Conservation (phyloP, 2,797 vertebrate genomes). For the Chiroxiphia lanceolata region DNA sequence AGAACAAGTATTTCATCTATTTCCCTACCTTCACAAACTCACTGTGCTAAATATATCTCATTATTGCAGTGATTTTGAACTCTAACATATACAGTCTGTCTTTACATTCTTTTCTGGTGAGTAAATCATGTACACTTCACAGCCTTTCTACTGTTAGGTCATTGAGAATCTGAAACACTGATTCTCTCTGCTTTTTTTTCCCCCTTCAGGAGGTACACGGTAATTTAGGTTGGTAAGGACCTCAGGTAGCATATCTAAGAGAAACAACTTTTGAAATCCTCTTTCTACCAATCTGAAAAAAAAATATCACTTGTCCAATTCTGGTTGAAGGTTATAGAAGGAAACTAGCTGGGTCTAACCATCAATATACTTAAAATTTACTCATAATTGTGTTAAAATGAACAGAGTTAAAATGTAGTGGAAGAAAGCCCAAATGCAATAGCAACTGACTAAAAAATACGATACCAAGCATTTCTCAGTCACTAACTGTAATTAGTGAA, state of each 20-base stretch:
- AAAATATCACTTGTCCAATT: not conserved
- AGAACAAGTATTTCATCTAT: not conserved
- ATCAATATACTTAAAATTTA: not conserved
- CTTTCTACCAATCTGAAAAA: not conserved
- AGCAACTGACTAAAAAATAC: not conserved
- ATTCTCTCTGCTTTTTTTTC: not conserved
- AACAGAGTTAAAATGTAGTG: not conserved
- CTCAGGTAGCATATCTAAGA: not conserved
- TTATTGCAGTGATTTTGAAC: not conserved
- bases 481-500: not conserved
- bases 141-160: not conserved
- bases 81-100: not conserved
- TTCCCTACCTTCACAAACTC: not conserved
- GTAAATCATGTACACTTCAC: not conserved
- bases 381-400: not conserved
- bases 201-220: rapidly evolving
- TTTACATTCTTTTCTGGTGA: not conserved
- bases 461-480: not conserved
- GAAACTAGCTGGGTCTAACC: not conserved
- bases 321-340: not conserved
- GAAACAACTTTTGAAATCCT: not conserved
- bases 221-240: not conserved
- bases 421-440: not conserved
- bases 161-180: not conserved
- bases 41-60: not conserved